Conservation (phyloP, 1,140 invertebrate species). For the Diuraphis noxia region DNA sequence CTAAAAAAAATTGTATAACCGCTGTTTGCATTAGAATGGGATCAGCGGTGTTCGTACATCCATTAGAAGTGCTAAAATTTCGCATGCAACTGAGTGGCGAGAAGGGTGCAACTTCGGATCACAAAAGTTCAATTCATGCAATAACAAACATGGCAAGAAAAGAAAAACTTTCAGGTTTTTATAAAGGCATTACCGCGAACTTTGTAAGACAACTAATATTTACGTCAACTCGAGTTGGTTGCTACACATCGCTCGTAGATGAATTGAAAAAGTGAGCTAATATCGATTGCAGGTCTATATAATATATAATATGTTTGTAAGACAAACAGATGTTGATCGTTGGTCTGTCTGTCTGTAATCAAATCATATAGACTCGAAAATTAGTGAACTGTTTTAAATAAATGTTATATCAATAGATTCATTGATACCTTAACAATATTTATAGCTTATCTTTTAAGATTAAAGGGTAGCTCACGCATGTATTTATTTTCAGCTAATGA, state of each 20-base stretch:
- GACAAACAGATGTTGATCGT: no score
- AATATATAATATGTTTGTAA: background rate
- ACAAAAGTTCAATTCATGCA: slow-evolving; percentile 74
- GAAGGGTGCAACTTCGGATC: slow-evolving; percentile 73
- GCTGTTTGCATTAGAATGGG: slow-evolving; percentile 77
- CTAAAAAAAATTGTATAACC: slow-evolving; percentile 42
- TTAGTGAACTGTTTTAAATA: no score
- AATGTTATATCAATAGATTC: no score
- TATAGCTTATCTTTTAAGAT: no score
- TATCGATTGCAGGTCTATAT: background rate
- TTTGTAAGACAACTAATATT: slow-evolving; percentile 95
- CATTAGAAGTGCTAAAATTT: slow-evolving; percentile 96
- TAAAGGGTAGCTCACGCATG: no score
- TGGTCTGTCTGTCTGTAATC: no score
- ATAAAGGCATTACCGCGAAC: slow-evolving; percentile 84
- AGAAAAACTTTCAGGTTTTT: slow-evolving; percentile 87
- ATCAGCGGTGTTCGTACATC: slow-evolving; percentile 95
- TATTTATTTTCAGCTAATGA: no score
- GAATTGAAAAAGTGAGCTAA: slow-evolving; percentile 33
- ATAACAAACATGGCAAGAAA: slow-evolving; percentile 75
- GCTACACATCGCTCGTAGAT: slow-evolving; percentile 66
- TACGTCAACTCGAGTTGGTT: slow-evolving; percentile 93
- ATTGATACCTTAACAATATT: no score
- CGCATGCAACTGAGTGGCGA: slow-evolving; percentile 93
- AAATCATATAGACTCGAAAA: no score